Evolutionary conservation across 2,797 vertebrate genomes (phyloP).

Genomic region (Sebastes hubbsi): DNA sequence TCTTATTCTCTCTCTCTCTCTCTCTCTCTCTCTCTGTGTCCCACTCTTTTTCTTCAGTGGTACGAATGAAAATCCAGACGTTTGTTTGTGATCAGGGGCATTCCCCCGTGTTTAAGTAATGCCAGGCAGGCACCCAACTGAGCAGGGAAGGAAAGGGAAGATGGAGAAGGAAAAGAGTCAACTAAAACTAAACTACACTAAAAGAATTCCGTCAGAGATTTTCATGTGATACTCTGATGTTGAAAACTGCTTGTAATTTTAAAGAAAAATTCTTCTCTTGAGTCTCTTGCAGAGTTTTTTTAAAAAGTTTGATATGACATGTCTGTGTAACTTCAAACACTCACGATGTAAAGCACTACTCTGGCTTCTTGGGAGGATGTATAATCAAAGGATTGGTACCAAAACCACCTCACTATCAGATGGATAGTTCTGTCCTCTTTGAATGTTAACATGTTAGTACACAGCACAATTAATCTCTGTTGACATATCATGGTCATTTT

Average conservation of each 20-base stretch:
- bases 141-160: background rate
- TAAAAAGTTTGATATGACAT: background rate
- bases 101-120: slow-evolving; percentile 12
- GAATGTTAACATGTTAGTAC: background rate
- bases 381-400: background rate
- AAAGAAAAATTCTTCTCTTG: background rate
- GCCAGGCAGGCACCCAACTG: slow-evolving; percentile 8
- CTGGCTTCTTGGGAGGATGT: background rate
- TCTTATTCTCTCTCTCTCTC: background rate
- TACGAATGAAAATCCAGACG: background rate
- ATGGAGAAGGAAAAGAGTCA: background rate
- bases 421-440: background rate
- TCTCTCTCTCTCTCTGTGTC: background rate
- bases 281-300: background rate
- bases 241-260: background rate
- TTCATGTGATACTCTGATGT: background rate
- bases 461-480: too few relatives aligned
- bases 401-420: background rate
- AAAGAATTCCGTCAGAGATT: background rate
- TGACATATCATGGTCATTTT: too few relatives aligned
- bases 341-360: slow-evolving; percentile 8
- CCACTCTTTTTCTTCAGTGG: background rate
- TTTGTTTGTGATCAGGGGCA: background rate
- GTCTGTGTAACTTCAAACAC: slow-evolving; percentile 64
- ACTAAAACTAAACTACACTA: background rate